Base-by-base conservation (phyloP, 92 coral and sea anemone genomes). In the Palythoa heliodiscus region DNA sequence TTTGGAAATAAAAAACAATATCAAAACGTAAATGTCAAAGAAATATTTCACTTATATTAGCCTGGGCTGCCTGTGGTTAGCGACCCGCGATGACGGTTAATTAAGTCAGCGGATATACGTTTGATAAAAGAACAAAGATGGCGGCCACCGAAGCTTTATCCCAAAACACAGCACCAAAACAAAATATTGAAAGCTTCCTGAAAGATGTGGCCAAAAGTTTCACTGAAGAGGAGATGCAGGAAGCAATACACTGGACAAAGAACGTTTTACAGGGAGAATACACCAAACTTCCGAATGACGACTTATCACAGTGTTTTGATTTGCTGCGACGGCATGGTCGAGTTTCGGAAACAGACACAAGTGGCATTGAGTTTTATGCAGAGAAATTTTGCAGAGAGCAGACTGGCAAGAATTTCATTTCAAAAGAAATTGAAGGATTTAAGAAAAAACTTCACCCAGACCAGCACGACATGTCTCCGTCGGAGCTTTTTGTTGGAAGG, bases 241-340 rank as follows among this genome's bases (percentile, higher is more conserved):
- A 86, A 55, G 88, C 24, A 47, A 23, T 86, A 19, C 43, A 37
- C 4, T 76, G 79, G 74, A 76, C 88, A 17, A 86, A 76, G 40
- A 29, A 24, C 3, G 19, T 61, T 64, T 52, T 86, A 23, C 82
- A 38, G 14, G 88, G 88, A 20, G 83, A 86, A 5, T 86, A 60
- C 55, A 53, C 50, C 40, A 86, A 86, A 67, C 22, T 86, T 5
- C 77, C 84, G 17, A 68, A 76, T 3, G 69, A 86, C 61, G 48
- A 24, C 14, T 19, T 86, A 14, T 0, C 5, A 20, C 43, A 50
- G 15, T 76, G 77, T 23, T 76, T 86, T 19, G 40, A 86, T 24
- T 68, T 74, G 61, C 68, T 76, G 39, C 61, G 66, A 40, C 55
- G 52, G 12, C 88, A 86, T 61, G 83, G 84, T 50, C 75, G 70